These are phyloP conservation scores for Maccullochella peelii DNA, from an alignment of 2,113 vertebrate species.

Conservation along the genomic window DNA sequence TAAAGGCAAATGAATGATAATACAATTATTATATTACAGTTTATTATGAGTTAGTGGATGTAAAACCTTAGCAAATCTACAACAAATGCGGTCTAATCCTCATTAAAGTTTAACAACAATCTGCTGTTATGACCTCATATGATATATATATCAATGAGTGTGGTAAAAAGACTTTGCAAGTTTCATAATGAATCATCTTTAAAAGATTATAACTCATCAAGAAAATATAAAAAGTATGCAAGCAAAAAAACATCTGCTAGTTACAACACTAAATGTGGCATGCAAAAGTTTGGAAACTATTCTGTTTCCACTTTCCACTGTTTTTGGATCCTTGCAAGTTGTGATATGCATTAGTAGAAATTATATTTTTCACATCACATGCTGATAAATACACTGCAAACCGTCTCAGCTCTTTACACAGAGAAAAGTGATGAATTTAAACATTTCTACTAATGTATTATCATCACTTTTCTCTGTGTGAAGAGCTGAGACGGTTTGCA, in stretches of 20 bases:
- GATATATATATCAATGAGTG: background rate
- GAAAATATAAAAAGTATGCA: conserved; percentile 11
- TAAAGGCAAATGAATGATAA: background rate
- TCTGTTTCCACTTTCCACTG: background rate
- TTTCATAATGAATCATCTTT: conserved; percentile 12
- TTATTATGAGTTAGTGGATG: background rate
- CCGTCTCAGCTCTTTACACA: background rate
- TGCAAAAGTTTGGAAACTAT: too few relatives aligned
- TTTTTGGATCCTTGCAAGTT: background rate
- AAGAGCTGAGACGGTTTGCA: background rate
- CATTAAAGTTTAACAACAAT: conserved; percentile 9
- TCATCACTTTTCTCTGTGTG: background rate
- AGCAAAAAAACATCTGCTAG: conserved; percentile 27
- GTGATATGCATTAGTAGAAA: background rate
- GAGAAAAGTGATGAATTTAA: background rate
- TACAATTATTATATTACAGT: background rate
- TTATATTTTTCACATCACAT: background rate
- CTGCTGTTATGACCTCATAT: background rate
- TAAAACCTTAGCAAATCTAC: conserved; percentile 23
- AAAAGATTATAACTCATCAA: conserved; percentile 12
- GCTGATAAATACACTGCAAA: background rate
- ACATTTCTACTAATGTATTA: too few relatives aligned
- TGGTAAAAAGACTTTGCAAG: background rate
- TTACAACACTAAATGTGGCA: background rate
- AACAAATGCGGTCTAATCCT: conserved; percentile 10